These are phyloP conservation scores for Chiloscyllium plagiosum DNA, from an alignment of 2,113 vertebrate species.

Conservation along the genomic window DNA sequence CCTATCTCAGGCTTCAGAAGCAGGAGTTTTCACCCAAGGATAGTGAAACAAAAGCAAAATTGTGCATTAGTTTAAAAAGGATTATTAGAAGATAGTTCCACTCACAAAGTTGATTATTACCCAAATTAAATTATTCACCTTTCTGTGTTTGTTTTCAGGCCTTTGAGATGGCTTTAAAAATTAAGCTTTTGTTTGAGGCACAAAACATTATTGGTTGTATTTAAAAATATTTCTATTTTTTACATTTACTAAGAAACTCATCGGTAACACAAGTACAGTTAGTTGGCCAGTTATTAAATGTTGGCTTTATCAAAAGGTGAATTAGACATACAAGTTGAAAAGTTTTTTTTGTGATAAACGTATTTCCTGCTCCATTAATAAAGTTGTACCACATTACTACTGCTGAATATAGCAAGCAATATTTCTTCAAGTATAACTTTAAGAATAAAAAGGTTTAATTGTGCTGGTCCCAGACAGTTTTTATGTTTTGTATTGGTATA, in stretches of 20 bases:
- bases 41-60: not conserved
- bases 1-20: not conserved
- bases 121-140: too few species aligned
- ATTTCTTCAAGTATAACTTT: not conserved
- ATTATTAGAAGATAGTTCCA: too few species aligned
- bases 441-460: not conserved
- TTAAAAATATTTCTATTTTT: not conserved
- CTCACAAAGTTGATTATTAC: too few species aligned
- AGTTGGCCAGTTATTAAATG: not conserved
- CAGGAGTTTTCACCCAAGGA: not conserved
- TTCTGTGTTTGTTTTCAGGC: not conserved
- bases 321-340: not conserved
- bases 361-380: not conserved
- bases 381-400: not conserved
- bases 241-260: not conserved
- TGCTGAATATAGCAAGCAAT: not conserved
- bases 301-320: not conserved
- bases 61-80: not conserved
- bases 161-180: not conserved
- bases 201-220: not conserved
- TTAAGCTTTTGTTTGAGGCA: not conserved
- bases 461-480: not conserved
- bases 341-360: not conserved
- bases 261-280: not conserved
- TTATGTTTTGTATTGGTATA: not conserved